Conservation (phyloP, 1,140 invertebrate species). For the Orius insidiosus region DNA sequence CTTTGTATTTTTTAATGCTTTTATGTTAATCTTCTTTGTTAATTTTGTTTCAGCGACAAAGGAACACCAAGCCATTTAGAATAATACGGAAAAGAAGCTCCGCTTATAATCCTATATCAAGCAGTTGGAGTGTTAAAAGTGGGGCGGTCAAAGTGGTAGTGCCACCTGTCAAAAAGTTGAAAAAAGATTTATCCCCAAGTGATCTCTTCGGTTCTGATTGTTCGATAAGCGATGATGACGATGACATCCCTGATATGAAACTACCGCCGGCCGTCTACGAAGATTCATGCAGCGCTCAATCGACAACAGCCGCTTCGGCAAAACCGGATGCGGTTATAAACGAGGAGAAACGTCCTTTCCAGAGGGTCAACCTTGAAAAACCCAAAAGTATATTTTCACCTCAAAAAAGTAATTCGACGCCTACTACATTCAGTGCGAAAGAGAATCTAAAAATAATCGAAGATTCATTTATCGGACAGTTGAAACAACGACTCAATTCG, state of each 20-base stretch:
- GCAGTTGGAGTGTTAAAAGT: neutral
- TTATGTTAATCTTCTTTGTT: no score
- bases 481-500: conserved; percentile 13
- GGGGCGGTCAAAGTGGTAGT: no score
- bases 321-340: neutral
- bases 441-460: neutral
- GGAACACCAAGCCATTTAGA: no score
- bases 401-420: neutral
- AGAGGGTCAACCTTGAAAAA: no score
- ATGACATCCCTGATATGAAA: neutral
- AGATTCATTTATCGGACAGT: conserved; percentile 14
- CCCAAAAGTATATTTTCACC: neutral
- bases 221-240: no score
- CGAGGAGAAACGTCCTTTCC: neutral
- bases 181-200: neutral
- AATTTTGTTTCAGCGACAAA: no score
- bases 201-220: no score
- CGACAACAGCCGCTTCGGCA: neutral
- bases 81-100: neutral
- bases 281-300: conserved; percentile 11
- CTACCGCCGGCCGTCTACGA: conserved; percentile 12
- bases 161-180: neutral
- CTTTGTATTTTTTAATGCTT: no score
- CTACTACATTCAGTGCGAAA: no score
- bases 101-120: neutral